A percentile compares a stretch with the other conserved stretches of the same genome.
Evolutionary conservation across 2,888 invertebrate species (phyloP).

Genomic region (Ceriagrion tenellum): DNA sequence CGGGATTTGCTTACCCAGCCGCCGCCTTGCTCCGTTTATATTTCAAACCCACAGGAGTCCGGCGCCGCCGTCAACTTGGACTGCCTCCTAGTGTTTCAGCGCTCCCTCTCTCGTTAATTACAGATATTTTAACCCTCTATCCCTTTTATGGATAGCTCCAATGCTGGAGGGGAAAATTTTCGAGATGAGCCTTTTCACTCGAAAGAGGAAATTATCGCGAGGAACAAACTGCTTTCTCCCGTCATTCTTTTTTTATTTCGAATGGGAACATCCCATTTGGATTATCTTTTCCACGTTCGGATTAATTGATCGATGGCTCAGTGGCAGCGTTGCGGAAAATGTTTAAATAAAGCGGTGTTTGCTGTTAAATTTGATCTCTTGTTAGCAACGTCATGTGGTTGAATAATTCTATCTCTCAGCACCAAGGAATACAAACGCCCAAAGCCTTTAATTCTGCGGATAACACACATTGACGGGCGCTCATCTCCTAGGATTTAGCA

Average conservation of each 20-base stretch:
- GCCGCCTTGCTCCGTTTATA: not conserved
- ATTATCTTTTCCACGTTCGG: not conserved
- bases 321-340: not conserved
- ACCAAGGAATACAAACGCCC: not conserved
- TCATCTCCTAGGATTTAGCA: not conserved
- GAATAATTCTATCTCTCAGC: not conserved
- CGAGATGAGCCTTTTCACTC: not conserved
- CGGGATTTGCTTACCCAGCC: constrained; percentile 21
- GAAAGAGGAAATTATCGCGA: not conserved
- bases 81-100: not conserved
- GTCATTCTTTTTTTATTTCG: not conserved
- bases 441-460: not conserved
- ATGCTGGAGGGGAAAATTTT: not conserved
- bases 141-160: not conserved
- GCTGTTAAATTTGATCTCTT: not conserved
- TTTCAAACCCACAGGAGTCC: not conserved
- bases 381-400: not conserved
- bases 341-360: not conserved
- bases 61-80: not conserved
- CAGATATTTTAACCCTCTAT: not conserved
- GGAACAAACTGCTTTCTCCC: not conserved
- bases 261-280: not conserved
- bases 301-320: not conserved
- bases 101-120: not conserved
- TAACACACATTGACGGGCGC: not conserved